These are phyloP conservation scores for Clarias macrocephalus DNA, from an alignment of 2,113 vertebrate genomes.

Conservation along the genomic window DNA sequence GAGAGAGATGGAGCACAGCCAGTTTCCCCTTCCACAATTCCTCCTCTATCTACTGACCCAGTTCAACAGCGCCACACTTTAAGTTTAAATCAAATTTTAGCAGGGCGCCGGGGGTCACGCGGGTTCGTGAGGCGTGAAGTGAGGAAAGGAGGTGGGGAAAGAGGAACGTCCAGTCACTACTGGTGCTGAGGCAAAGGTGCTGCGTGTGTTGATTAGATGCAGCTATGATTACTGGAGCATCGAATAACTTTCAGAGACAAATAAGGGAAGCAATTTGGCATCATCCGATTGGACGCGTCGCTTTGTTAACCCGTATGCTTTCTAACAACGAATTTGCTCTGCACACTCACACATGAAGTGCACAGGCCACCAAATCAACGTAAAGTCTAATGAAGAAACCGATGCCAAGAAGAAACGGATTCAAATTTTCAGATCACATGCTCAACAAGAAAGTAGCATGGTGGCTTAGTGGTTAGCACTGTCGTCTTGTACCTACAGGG, in stretches of 20 bases:
- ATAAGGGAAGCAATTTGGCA: slow-evolving; percentile 46
- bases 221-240: slow-evolving; percentile 26
- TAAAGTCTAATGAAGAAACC: not conserved
- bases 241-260: slow-evolving; percentile 15
- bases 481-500: too few relatives aligned
- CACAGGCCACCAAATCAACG: not conserved
- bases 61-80: not conserved
- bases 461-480: too few relatives aligned
- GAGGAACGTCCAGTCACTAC: not conserved
- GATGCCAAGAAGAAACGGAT: not conserved
- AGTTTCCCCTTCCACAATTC: not conserved
- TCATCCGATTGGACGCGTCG: not conserved
- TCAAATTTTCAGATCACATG: not conserved
- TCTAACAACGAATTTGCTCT: slow-evolving; percentile 27
- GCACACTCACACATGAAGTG: not conserved
- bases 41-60: slow-evolving; percentile 10
- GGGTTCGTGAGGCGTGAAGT: not conserved
- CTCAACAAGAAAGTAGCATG: too few relatives aligned
- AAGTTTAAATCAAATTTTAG: slow-evolving; percentile 37
- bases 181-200: not conserved
- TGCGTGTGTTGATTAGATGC: not conserved
- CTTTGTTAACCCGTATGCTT: not conserved
- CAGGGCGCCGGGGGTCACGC: slow-evolving; percentile 10
- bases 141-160: slow-evolving; percentile 1
- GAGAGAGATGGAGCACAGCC: not conserved